A percentile compares a stretch with the other conserved stretches of the same genome.
phyloP scores from a whole-genome alignment of 1,140 invertebrate species.

The Pararge aegeria region DNA sequence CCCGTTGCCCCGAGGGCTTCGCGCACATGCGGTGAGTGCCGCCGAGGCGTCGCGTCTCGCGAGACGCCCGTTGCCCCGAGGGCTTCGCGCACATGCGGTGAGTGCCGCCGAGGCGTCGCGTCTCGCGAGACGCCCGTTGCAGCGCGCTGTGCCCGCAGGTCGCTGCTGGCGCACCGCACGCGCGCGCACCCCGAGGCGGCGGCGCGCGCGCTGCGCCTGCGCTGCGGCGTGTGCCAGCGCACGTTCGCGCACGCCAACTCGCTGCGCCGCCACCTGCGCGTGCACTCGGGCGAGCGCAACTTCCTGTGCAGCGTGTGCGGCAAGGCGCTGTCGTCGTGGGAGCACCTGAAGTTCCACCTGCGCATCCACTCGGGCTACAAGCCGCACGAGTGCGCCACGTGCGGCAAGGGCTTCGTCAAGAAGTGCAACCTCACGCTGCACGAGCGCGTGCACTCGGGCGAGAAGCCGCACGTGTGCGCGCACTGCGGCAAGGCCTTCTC shows the following conservation, averaged over 20 bases:
- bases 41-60: no score
- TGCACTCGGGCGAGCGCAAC: constrained; percentile 82
- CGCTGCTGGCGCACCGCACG: constrained; percentile 60
- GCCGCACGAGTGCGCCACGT: constrained; percentile 83
- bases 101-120: no score
- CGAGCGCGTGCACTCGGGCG: constrained; percentile 83
- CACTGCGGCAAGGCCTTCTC: constrained; percentile 89
- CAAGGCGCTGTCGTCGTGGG: constrained; percentile 87
- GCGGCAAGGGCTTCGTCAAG: constrained; percentile 83
- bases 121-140: no score
- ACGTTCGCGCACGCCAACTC: constrained; percentile 77
- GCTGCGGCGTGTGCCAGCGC: constrained; percentile 74
- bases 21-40: no score
- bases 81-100: no score
- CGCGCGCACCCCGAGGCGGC: constrained; percentile 61
- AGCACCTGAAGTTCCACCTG: constrained; percentile 86
- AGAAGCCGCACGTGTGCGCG: constrained; percentile 84
- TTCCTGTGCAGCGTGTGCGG: constrained; percentile 87
- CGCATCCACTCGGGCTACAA: constrained; percentile 88
- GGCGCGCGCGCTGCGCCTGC: constrained; percentile 49
- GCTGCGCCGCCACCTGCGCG: constrained; percentile 81
- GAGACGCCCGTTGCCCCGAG: no score
- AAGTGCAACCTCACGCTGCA: constrained; percentile 83
- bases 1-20: no score
- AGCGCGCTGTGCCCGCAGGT: constrained; percentile 41